Evolutionary conservation across 2,113 vertebrate genomes (phyloP).

Genomic region (Syrrhaptes paradoxus): DNA sequence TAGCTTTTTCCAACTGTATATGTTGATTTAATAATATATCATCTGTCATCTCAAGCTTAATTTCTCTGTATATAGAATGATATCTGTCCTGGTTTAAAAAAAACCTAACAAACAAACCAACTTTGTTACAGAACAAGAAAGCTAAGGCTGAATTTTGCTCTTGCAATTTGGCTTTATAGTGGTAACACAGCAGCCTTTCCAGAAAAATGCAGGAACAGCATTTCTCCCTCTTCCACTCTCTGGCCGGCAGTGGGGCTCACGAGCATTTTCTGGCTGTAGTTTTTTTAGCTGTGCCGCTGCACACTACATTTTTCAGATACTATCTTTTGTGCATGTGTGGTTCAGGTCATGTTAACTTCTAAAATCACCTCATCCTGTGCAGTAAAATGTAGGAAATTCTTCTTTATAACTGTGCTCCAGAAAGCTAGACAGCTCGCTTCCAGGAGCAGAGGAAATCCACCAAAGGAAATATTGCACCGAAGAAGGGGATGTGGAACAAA

Average conservation of each 20-base stretch:
- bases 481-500: neutral
- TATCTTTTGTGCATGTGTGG: neutral
- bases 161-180: neutral
- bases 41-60: neutral
- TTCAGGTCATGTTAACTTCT: neutral
- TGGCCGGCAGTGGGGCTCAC: neutral
- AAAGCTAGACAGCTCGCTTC: neutral
- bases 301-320: neutral
- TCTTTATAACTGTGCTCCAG: neutral
- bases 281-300: neutral
- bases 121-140: neutral
- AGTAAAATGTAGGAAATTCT: conserved; percentile 19
- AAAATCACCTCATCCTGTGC: conserved; percentile 3
- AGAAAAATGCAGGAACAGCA: neutral
- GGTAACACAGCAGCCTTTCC: neutral
- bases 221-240: neutral
- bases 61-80: neutral
- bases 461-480: neutral
- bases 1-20: neutral
- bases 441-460: conserved; percentile 53
- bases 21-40: neutral
- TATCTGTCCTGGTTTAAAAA: neutral
- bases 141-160: neutral
- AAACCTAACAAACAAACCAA: neutral
- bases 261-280: neutral